These are phyloP conservation scores for Atherinosoma microstoma DNA, from an alignment of 2,797 vertebrate genomes.

Conservation along the genomic window DNA sequence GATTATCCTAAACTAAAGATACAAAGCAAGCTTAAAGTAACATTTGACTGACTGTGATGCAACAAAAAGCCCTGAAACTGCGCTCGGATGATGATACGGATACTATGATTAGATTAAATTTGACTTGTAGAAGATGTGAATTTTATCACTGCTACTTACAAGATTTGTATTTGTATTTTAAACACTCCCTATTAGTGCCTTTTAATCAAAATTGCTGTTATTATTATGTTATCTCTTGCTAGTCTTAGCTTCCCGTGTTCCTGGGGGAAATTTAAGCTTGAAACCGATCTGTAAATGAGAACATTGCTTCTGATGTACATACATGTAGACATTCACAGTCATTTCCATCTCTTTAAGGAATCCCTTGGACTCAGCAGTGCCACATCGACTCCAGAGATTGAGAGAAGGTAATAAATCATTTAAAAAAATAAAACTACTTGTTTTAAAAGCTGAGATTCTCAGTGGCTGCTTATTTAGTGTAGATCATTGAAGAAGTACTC, in stretches of 20 bases:
- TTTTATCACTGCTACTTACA: constrained; percentile 2
- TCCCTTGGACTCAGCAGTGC: constrained; percentile 89
- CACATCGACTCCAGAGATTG: constrained; percentile 90
- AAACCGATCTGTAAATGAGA: neutral
- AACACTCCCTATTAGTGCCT: neutral
- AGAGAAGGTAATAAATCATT: constrained; percentile 88
- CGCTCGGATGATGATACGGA: neutral
- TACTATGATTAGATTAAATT: neutral
- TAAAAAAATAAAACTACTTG: neutral
- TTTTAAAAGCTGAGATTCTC: neutral
- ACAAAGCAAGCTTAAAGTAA: constrained; percentile 12
- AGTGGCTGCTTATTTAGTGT: neutral
- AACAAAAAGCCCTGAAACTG: constrained; percentile 17
- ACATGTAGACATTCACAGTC: neutral
- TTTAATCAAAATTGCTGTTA: neutral
- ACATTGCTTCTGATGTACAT: neutral
- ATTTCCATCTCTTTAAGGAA: constrained; percentile 82
- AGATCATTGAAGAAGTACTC: neutral
- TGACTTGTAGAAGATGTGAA: neutral
- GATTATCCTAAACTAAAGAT: constrained; percentile 29
- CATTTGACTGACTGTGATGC: constrained; percentile 1
- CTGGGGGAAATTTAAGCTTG: neutral
- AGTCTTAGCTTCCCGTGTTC: neutral
- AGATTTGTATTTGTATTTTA: neutral
- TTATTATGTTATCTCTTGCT: neutral